Conservation (phyloP, 2,888 invertebrate genomes). For the Acanthosepion pharaonis region DNA sequence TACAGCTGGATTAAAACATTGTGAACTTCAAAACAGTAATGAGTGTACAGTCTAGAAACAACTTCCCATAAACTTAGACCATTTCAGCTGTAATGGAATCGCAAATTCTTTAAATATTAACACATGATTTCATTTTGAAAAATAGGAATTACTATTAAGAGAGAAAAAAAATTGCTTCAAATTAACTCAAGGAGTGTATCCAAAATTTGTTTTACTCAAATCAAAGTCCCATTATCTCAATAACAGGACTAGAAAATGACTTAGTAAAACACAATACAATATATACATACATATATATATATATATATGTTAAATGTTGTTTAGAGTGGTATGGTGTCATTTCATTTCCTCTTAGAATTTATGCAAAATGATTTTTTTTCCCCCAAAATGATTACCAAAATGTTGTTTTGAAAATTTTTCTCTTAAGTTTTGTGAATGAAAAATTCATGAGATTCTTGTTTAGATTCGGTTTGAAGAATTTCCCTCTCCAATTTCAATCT, state of each 20-base stretch:
- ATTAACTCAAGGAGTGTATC: neutral
- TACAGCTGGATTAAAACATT: neutral
- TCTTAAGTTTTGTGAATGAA: neutral
- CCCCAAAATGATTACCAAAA: neutral
- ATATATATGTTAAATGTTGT: neutral
- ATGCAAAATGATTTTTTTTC: neutral
- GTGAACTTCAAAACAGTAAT: neutral
- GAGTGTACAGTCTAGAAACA: neutral
- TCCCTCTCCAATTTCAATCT: neutral
- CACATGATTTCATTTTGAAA: neutral
- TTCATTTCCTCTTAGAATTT: neutral
- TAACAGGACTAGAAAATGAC: neutral
- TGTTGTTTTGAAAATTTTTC: neutral
- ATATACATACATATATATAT: neutral
- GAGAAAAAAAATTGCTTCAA: neutral
- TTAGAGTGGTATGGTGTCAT: neutral
- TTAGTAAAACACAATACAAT: neutral
- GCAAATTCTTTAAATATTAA: neutral
- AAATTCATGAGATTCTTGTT: neutral
- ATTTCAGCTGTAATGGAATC: conserved; percentile 21
- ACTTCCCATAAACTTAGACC: neutral
- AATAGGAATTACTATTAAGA: neutral
- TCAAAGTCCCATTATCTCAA: neutral
- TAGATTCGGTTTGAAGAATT: conserved; percentile 18
- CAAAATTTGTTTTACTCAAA: neutral